phyloP scores from a whole-genome alignment of 2,113 vertebrate genomes.

The Cathartes aura region DNA sequence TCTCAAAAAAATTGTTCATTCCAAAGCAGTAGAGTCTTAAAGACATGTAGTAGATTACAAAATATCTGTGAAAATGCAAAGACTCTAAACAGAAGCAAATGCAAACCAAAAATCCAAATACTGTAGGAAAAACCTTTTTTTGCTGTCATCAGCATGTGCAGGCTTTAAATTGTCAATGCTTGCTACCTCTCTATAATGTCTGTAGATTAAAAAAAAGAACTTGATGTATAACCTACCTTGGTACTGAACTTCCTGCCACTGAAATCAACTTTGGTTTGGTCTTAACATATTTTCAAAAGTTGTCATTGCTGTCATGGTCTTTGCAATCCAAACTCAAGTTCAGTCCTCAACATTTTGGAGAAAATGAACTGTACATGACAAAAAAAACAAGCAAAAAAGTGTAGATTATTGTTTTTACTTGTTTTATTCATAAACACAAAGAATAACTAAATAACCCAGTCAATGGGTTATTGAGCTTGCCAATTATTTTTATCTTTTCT shows the following conservation, averaged over 20 bases:
- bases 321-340: neutral
- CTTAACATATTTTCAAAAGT: neutral
- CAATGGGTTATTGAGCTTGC: neutral
- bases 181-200: neutral
- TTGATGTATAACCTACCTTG: neutral
- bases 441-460: neutral
- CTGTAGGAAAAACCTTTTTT: neutral
- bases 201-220: neutral
- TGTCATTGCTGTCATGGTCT: neutral
- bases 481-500: neutral
- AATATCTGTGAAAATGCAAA: neutral
- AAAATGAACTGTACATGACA: neutral
- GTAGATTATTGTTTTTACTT: neutral
- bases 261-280: neutral
- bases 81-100: neutral
- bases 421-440: neutral
- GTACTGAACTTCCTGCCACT: neutral
- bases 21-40: neutral
- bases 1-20: neutral
- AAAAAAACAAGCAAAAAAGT: neutral
- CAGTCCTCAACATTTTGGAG: neutral
- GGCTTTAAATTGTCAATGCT: neutral
- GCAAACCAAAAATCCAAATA: neutral
- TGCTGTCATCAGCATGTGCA: neutral
- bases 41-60: neutral